These are phyloP conservation scores for Climacteris rufus DNA, from an alignment of 2,113 vertebrate genomes.

Conservation along the genomic window DNA sequence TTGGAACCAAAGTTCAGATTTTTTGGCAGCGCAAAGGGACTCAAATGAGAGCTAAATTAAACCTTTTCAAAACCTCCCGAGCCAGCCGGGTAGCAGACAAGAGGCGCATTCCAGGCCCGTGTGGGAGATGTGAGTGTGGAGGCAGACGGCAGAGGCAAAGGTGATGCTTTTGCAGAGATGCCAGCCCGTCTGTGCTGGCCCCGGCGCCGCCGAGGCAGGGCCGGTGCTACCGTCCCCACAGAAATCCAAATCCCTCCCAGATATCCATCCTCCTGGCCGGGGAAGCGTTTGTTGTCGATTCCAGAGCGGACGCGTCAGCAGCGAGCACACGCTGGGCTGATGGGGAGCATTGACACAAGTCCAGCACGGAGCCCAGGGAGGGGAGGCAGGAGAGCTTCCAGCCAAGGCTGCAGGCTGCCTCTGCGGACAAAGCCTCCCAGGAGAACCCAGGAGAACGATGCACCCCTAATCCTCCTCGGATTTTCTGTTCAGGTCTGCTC, in stretches of 20 bases:
- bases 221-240: not conserved
- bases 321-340: not conserved
- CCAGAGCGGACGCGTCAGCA: not conserved
- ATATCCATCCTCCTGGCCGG: not conserved
- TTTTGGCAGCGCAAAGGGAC: slow-evolving; percentile 29
- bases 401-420: not conserved
- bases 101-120: slow-evolving; percentile 46
- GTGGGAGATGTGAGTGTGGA: slow-evolving; percentile 32
- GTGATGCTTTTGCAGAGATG: slow-evolving; percentile 40
- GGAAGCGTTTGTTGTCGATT: not conserved
- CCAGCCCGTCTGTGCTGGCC: not conserved
- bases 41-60: slow-evolving; percentile 54
- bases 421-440: not conserved
- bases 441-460: not conserved
- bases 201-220: accelerated
- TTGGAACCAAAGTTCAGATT: slow-evolving; percentile 48
- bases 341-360: not conserved
- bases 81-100: slow-evolving; percentile 45
- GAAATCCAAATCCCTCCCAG: not conserved
- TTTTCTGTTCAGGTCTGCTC: not conserved
- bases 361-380: not conserved
- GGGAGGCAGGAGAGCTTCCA: not conserved
- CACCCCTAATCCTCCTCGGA: not conserved
- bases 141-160: slow-evolving; percentile 46
- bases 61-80: slow-evolving; percentile 39